A percentile compares a stretch with the other conserved stretches of the same genome.
Evolutionary conservation across 2,797 vertebrate species (phyloP).

Genomic region (Pseudochaenichthys georgianus): DNA sequence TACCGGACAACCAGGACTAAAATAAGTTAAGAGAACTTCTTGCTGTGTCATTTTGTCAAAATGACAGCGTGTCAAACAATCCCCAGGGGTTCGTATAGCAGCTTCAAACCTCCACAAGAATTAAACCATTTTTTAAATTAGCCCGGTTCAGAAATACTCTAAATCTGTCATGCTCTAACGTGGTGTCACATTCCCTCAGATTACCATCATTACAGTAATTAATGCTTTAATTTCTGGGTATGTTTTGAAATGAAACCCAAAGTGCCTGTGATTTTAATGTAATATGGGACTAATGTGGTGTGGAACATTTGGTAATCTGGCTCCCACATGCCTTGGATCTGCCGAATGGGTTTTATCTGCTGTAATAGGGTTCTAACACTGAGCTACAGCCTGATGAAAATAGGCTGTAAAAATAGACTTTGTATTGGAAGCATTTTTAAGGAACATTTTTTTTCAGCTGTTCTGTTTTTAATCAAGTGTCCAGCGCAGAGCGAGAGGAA

Average conservation of each 20-base stretch:
- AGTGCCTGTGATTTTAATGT: conserved; percentile 76
- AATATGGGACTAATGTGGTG: conserved; percentile 78
- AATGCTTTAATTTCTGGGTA: conserved; percentile 81
- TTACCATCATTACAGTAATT: conserved; percentile 84
- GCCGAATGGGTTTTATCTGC: conserved; percentile 73
- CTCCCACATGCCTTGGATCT: conserved; percentile 73
- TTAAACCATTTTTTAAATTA: conserved; percentile 79
- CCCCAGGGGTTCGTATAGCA: conserved; percentile 61
- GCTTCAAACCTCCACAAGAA: conserved; percentile 76
- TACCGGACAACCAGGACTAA: conserved; percentile 17
- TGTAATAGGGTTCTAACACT: conserved; percentile 62
- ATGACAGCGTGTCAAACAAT: conserved; percentile 68
- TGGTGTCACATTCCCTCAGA: conserved; percentile 79
- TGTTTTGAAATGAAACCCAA: conserved; percentile 80
- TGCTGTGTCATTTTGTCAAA: conserved; percentile 53
- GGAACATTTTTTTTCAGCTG: not conserved
- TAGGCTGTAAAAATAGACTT: conserved; percentile 43
- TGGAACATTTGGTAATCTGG: conserved; percentile 78
- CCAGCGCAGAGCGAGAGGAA: not conserved
- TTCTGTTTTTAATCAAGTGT: conserved; percentile 17
- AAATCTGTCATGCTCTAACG: conserved; percentile 83
- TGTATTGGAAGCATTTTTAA: conserved; percentile 33
- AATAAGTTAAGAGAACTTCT: conserved; percentile 43
- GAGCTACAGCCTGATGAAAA: conserved; percentile 56
- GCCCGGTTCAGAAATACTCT: conserved; percentile 76